Base-by-base conservation (phyloP, 2,888 invertebrate genomes). In the Panzeria rudis region DNA sequence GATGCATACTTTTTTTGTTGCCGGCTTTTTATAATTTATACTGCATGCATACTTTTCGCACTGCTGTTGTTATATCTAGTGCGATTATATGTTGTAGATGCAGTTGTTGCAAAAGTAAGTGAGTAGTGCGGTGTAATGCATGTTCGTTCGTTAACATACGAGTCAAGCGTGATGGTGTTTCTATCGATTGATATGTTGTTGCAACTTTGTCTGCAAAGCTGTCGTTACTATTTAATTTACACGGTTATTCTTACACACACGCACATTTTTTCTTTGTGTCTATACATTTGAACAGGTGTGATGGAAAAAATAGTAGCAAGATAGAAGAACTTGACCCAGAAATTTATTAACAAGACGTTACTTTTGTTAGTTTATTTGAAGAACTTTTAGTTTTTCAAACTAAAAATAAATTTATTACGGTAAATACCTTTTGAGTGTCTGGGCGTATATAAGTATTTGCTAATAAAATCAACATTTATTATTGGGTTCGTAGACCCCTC, bases 21-120 rank as follows among this genome's bases (percentile, higher is more conserved):
- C 56, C 81, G 56, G 79, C 64, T 69, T 90, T 90, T 90, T 88
- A 88, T 89, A 88, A 88, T 89, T 89, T 87, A 89, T 76, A 68
- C 69, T 54, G 71, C 76, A 75, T 66, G 75, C 44, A 50, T 81
- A 38, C 59, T 73, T 77, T 79, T 62, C 66, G 66, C 61, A 50
- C 54, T 56, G 62, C 47, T 62, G 25, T 61, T 61, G 6, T 15
- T 52, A 11, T 6, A 9, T 52, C 3, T 15, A 41, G 38, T 25
- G 4, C 20, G 20, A 15, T 50, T 73, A 35, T 54, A 59, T 77
- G 47, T 38, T 62, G 29, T 62, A 77, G 62, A 23, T 75, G 50
- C 6, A 61, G 17, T 59, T 64, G 17, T 68, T 66, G 68, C 62
- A 47, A 3, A 11, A 38, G 66, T 41, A 54, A 29, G 54, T 17